phyloP scores from a whole-genome alignment of 2,113 vertebrate species.

The Alethe castanea region DNA sequence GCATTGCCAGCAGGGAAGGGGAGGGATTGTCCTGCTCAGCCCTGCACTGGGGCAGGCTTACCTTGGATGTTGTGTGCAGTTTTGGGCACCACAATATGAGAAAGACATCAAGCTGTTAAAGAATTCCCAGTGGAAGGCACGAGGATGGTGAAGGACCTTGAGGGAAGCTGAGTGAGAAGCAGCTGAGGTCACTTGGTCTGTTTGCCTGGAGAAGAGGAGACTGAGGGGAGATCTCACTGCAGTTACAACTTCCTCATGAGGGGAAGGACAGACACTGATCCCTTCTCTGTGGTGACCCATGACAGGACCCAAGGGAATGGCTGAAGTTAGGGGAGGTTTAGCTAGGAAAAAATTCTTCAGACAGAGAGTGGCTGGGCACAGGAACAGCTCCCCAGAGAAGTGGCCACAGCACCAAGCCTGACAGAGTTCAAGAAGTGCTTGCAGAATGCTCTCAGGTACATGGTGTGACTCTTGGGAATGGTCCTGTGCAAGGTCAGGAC shows the following conservation, averaged over 20 bases:
- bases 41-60: not conserved
- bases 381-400: not conserved
- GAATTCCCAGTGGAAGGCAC: not conserved
- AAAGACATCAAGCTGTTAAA: not conserved
- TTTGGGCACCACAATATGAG: not conserved
- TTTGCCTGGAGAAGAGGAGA: not conserved
- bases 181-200: not conserved
- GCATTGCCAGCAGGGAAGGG: accelerated
- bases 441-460: not conserved
- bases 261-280: not conserved
- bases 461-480: not conserved
- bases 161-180: not conserved
- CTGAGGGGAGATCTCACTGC: not conserved
- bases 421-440: not conserved
- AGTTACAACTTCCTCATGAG: accelerated
- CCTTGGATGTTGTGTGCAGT: accelerated
- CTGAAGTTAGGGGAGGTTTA: not conserved
- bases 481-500: not conserved
- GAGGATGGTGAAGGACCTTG: not conserved
- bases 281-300: not conserved
- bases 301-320: not conserved
- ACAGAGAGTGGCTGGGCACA: not conserved
- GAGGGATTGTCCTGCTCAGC: not conserved
- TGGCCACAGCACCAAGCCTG: not conserved
- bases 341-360: not conserved